A percentile compares a stretch with the other conserved stretches of the same genome.
phyloP scores from a whole-genome alignment of 2,888 invertebrate species.

The Caenorhabditis parvicauda region DNA sequence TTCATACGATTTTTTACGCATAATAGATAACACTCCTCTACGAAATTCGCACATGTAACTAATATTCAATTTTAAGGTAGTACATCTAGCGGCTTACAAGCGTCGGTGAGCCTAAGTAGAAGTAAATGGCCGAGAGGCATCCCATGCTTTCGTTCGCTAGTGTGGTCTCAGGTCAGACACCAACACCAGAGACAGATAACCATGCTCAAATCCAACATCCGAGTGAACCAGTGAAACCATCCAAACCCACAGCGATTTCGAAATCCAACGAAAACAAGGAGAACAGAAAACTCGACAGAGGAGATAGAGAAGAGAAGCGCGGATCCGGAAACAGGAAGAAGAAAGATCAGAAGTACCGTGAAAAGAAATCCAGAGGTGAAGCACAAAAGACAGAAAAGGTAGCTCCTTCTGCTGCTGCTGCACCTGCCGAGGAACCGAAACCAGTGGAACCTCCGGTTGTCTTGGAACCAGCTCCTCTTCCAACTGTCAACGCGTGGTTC shows the following conservation, averaged over 20 bases:
- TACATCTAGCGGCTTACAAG: too few relatives aligned
- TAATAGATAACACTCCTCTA: too few relatives aligned
- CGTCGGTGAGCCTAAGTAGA: too few relatives aligned
- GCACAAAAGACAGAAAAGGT: slow-evolving; percentile 18
- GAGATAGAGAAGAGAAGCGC: slow-evolving; percentile 10
- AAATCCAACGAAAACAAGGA: too few relatives aligned
- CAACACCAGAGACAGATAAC: slow-evolving; percentile 1
- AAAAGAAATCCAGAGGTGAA: slow-evolving; percentile 3
- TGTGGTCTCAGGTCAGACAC: slow-evolving; percentile 41
- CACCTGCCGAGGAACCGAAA: slow-evolving; percentile 16
- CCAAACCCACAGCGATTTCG: too few relatives aligned
- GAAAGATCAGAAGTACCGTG: slow-evolving; percentile 8
- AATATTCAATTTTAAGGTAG: too few relatives aligned
- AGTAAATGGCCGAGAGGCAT: slow-evolving; percentile 50
- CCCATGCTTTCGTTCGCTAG: slow-evolving; percentile 52
- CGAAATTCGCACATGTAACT: too few relatives aligned
- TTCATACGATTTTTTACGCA: too few relatives aligned
- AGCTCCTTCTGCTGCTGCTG: slow-evolving; percentile 1
- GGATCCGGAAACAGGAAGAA: slow-evolving; percentile 1
- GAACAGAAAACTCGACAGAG: too few relatives aligned
- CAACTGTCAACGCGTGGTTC: slow-evolving; percentile 50
- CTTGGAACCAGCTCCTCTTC: slow-evolving; percentile 46
- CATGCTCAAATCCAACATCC: slow-evolving; percentile 9
- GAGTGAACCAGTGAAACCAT: neutral
- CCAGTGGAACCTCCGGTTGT: slow-evolving; percentile 29